These are phyloP conservation scores for Netelia virgata DNA, from an alignment of 2,888 invertebrate species.

Conservation along the genomic window DNA sequence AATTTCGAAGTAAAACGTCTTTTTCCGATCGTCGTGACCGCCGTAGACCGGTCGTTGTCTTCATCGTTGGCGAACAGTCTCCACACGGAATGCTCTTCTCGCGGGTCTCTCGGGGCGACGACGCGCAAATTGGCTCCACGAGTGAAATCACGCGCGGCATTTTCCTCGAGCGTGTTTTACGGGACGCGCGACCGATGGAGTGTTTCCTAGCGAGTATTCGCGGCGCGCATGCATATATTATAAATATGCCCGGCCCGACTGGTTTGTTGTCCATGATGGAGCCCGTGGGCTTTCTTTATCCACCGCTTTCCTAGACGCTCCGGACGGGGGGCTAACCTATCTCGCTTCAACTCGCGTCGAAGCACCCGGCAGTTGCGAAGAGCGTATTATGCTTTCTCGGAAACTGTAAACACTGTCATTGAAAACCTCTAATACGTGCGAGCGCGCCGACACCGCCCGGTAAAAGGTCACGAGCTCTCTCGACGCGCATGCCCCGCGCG, in stretches of 20 bases:
- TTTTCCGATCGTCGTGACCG: slow-evolving; percentile 11
- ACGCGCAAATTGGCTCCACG: slow-evolving; percentile 75
- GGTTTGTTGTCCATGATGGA: slow-evolving; percentile 32
- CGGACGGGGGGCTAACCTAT: slow-evolving; percentile 19
- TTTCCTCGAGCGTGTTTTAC: slow-evolving; percentile 59
- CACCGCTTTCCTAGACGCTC: not conserved
- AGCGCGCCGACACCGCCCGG: slow-evolving; percentile 68
- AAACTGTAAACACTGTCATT: slow-evolving; percentile 73
- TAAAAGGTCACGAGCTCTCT: slow-evolving; percentile 67
- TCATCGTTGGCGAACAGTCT: not conserved
- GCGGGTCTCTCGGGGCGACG: slow-evolving; percentile 65
- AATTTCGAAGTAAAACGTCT: not conserved
- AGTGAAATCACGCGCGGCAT: slow-evolving; percentile 77
- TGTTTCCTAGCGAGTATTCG: slow-evolving; percentile 31
- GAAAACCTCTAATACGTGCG: slow-evolving; percentile 69
- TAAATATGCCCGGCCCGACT: slow-evolving; percentile 43
- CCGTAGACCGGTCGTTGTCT: not conserved
- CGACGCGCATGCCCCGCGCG: slow-evolving; percentile 11
- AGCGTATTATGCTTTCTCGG: slow-evolving; percentile 70
- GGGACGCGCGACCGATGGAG: slow-evolving; percentile 13
- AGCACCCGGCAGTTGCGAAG: slow-evolving; percentile 54
- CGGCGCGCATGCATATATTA: slow-evolving; percentile 50
- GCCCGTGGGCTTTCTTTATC: slow-evolving; percentile 22
- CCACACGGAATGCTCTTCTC: slow-evolving; percentile 27
- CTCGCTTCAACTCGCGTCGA: slow-evolving; percentile 17